phyloP scores from a whole-genome alignment of 2,888 invertebrate species.

The Nomada lathburiana region DNA sequence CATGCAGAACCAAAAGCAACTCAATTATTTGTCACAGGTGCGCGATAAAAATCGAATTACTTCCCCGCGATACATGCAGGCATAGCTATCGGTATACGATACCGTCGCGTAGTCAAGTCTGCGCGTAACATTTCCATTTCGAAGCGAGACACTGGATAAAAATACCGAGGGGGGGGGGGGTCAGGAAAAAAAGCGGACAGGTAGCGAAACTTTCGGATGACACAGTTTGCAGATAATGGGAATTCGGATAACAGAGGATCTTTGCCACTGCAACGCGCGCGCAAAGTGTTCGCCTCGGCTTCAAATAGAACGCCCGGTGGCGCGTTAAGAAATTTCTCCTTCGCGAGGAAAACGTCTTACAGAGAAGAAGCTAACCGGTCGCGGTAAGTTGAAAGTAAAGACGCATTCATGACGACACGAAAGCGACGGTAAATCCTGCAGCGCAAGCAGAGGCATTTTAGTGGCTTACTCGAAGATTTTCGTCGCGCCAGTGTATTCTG shows the following conservation, averaged over 20 bases:
- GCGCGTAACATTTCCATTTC: not conserved
- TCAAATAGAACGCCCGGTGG: not conserved
- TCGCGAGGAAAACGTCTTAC: not conserved
- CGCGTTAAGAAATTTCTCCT: not conserved
- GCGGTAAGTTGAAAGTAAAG: slow-evolving; percentile 29
- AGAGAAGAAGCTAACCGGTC: not conserved
- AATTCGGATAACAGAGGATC: slow-evolving; percentile 5
- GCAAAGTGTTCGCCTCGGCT: not conserved
- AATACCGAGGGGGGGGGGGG: not conserved
- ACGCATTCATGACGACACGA: slow-evolving; percentile 4
- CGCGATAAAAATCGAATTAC: not conserved
- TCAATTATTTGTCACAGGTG: not conserved
- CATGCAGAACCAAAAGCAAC: not conserved
- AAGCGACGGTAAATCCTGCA: not conserved
- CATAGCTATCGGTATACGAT: not conserved
- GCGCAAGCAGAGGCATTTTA: not conserved
- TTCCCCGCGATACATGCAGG: too few species aligned
- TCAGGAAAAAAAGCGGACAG: not conserved
- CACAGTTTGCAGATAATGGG: slow-evolving; percentile 7
- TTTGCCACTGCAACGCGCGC: too few species aligned
- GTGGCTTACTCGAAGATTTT: slow-evolving; percentile 8
- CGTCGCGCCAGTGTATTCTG: slow-evolving; percentile 1
- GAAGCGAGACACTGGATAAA: not conserved
- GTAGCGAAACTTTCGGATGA: not conserved
- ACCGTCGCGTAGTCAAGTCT: slow-evolving; percentile 1